Conservation (phyloP, 1,140 invertebrate genomes). For the Ditylenchus dipsaci region DNA sequence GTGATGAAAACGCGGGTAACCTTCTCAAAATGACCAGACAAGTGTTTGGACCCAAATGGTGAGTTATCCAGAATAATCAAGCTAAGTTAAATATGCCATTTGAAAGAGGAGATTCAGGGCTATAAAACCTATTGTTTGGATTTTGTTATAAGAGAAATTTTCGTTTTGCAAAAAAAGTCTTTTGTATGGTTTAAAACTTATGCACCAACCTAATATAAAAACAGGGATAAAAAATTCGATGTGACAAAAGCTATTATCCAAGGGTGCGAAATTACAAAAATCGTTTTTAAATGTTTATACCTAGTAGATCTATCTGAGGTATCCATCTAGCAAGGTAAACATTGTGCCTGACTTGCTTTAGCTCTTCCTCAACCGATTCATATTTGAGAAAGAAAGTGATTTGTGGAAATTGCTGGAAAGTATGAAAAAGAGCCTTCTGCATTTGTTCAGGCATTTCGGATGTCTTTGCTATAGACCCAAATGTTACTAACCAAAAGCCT, state of each 20-base stretch:
- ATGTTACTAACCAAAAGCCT: conserved; percentile 47
- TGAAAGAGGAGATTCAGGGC: no score
- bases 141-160: no score
- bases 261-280: background rate
- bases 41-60: no score
- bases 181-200: no score
- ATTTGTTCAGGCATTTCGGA: conserved; percentile 42
- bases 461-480: conserved; percentile 49
- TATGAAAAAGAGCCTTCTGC: conserved; percentile 23
- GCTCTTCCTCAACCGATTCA: conserved; percentile 13
- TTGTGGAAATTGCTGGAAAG: conserved; percentile 16
- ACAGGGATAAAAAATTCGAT: background rate
- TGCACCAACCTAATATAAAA: no score
- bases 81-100: no score
- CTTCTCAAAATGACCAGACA: no score
- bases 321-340: conserved; percentile 31
- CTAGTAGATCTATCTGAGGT: conserved; percentile 36
- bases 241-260: background rate
- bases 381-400: conserved; percentile 36
- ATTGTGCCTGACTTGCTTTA: conserved; percentile 16
- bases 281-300: conserved; percentile 14
- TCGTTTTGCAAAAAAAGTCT: no score
- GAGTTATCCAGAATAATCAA: no score
- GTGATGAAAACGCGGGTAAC: no score
- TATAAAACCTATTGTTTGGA: no score